Percentiles rank a stretch among this genome's conserved stretches.
These are phyloP conservation scores for Canis aureus DNA, from an alignment of 2,113 vertebrate species.

Conservation along the genomic window DNA sequence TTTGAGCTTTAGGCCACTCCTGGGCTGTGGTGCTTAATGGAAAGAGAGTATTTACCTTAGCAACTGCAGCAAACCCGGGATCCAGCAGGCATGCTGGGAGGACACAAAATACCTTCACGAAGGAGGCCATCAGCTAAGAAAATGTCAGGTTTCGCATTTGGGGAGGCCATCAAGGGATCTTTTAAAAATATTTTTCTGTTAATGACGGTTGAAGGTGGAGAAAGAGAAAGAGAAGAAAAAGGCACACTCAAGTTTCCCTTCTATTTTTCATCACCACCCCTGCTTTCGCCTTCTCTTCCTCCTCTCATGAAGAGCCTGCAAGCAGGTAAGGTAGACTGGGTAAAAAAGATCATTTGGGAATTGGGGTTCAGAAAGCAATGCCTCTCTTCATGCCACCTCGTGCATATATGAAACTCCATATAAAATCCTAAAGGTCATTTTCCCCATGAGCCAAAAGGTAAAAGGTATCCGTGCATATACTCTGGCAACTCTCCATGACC, in stretches of 20 bases:
- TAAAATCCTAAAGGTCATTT: conserved; percentile 25
- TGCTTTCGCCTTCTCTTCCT: background rate
- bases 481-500: background rate
- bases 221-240: conserved; percentile 60
- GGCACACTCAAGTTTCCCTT: conserved; percentile 41
- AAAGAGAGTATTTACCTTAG: conserved; percentile 83
- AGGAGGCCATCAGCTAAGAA: conserved; percentile 78
- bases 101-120: conserved; percentile 73
- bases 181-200: conserved; percentile 83
- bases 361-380: background rate
- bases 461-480: background rate
- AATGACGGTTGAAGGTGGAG: conserved; percentile 71
- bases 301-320: background rate
- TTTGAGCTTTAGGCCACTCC: conserved; percentile 81
- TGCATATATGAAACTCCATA: background rate
- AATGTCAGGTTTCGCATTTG: conserved; percentile 80
- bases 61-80: conserved; percentile 71
- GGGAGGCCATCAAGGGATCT: conserved; percentile 81
- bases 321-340: background rate
- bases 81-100: conserved; percentile 77
- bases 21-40: conserved; percentile 78
- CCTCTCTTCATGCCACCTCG: conserved; percentile 25
- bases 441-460: background rate
- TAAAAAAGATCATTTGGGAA: background rate
- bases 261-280: background rate